Conservation (phyloP, 2,113 vertebrate genomes). For the Seriola aureovittata region DNA sequence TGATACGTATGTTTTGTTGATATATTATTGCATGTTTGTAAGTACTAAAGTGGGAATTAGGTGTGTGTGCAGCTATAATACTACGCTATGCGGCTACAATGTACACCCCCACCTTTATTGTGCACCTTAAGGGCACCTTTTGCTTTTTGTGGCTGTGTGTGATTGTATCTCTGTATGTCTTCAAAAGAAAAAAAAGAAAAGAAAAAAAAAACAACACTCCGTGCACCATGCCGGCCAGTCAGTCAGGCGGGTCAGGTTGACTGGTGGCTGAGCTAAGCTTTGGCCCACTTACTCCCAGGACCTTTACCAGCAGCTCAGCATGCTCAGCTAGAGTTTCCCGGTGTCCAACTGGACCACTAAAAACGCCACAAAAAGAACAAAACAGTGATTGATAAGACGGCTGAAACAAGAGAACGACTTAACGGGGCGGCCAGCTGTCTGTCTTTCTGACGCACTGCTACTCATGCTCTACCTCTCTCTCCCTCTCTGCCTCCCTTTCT, state of each 20-base stretch:
- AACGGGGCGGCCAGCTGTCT: constrained; percentile 78
- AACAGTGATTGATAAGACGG: constrained; percentile 84
- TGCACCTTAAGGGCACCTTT: constrained; percentile 15
- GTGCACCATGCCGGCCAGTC: constrained; percentile 24
- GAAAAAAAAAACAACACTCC: constrained; percentile 3
- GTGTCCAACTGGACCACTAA: constrained; percentile 67
- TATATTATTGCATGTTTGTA: constrained; percentile 11
- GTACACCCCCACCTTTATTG: not conserved
- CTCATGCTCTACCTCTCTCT: constrained; percentile 63
- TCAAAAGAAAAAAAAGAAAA: constrained; percentile 16
- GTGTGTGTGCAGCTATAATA: not conserved
- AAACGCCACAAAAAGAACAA: constrained; percentile 81
- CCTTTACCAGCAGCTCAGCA: constrained; percentile 64
- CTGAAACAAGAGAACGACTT: constrained; percentile 80
- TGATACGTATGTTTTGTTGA: constrained; percentile 17
- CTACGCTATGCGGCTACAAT: not conserved
- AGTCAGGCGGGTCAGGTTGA: constrained; percentile 54
- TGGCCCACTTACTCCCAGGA: constrained; percentile 68
- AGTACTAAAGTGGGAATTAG: not conserved
- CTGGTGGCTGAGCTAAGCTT: constrained; percentile 57
- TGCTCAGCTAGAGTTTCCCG: constrained; percentile 73
- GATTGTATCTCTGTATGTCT: constrained; percentile 30
- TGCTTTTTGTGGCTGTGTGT: constrained; percentile 22
- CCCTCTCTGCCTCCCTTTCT: constrained; percentile 55
- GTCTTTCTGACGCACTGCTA: constrained; percentile 70